phyloP scores from a whole-genome alignment of 2,888 invertebrate species.

The Drosophila meridiana region DNA sequence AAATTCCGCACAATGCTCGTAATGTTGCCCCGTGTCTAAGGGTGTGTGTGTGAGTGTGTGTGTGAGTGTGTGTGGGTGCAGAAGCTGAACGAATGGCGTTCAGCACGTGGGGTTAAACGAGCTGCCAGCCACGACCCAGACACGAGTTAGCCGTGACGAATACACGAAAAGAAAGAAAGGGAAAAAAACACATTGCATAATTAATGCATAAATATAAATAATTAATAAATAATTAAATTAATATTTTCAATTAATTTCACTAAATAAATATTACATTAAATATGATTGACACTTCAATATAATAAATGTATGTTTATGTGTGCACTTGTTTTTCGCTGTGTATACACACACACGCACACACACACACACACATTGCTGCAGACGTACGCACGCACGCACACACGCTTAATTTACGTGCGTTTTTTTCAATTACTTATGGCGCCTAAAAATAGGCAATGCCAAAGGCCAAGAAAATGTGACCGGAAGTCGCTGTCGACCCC shows the following conservation, averaged over 20 bases:
- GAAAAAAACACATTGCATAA: not conserved
- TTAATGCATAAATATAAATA: not conserved
- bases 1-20: conserved; percentile 75
- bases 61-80: conserved; percentile 11
- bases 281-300: not conserved
- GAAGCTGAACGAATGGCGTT: conserved; percentile 17
- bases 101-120: conserved; percentile 65
- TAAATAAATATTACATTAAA: not conserved
- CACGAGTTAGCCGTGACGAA: conserved; percentile 51
- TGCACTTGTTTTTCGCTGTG: conserved; percentile 3
- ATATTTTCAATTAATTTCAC: not conserved
- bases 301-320: not conserved
- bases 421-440: conserved; percentile 46
- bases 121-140: conserved; percentile 34
- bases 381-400: conserved; percentile 8
- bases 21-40: conserved; percentile 46
- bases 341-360: conserved; percentile 11
- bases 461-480: conserved; percentile 59
- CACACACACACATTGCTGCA: not conserved
- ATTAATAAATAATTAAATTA: not conserved
- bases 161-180: not conserved
- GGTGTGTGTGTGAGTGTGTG: conserved; percentile 10
- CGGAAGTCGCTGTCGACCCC: conserved; percentile 66
- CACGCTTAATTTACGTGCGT: conserved; percentile 45
- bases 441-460: conserved; percentile 71